Percentiles rank a stretch among this genome's conserved stretches.
phyloP scores from a whole-genome alignment of 2,797 vertebrate genomes.

The Betta splendens region DNA sequence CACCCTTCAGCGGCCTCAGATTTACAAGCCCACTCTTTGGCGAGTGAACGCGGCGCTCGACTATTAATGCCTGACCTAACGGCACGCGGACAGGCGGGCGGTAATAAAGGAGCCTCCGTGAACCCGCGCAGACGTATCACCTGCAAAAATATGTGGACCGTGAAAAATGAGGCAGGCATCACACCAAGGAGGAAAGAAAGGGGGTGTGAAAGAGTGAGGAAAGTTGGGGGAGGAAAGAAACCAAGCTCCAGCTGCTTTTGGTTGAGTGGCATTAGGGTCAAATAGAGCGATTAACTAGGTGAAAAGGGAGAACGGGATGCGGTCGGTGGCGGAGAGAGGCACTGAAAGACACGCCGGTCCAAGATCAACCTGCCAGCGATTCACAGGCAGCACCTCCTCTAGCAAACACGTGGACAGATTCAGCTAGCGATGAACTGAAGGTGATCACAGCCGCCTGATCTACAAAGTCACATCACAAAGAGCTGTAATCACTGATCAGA shows the following conservation, averaged over 20 bases:
- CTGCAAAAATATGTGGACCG: slow-evolving; percentile 12
- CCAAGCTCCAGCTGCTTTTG: slow-evolving; percentile 28
- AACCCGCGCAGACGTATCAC: slow-evolving; percentile 37
- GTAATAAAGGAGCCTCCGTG: slow-evolving; percentile 47
- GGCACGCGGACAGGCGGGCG: slow-evolving; percentile 21
- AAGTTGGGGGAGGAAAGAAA: not conserved
- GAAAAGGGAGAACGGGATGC: slow-evolving; percentile 58
- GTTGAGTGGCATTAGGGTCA: slow-evolving; percentile 58
- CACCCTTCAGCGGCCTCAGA: slow-evolving; percentile 44
- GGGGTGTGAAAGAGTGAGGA: too few species aligned
- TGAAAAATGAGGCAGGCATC: slow-evolving; percentile 37
- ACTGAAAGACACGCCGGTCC: slow-evolving; percentile 20
- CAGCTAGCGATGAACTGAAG: not conserved
- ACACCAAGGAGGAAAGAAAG: not conserved
- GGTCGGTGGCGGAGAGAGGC: slow-evolving; percentile 28
- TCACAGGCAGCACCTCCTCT: too few species aligned
- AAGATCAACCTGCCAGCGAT: slow-evolving; percentile 36
- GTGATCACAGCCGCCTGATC: slow-evolving; percentile 4
- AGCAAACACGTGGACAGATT: too few species aligned
- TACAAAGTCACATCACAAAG: not conserved
- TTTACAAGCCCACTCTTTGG: slow-evolving; percentile 53
- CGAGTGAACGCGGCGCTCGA: not conserved
- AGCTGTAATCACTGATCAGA: not conserved
- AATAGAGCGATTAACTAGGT: slow-evolving; percentile 72
- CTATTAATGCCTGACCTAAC: slow-evolving; percentile 55